A percentile compares a stretch with the other conserved stretches of the same genome.
These are phyloP conservation scores for Brachionus manjavacas DNA, from an alignment of 1,140 invertebrate genomes.

Conservation along the genomic window DNA sequence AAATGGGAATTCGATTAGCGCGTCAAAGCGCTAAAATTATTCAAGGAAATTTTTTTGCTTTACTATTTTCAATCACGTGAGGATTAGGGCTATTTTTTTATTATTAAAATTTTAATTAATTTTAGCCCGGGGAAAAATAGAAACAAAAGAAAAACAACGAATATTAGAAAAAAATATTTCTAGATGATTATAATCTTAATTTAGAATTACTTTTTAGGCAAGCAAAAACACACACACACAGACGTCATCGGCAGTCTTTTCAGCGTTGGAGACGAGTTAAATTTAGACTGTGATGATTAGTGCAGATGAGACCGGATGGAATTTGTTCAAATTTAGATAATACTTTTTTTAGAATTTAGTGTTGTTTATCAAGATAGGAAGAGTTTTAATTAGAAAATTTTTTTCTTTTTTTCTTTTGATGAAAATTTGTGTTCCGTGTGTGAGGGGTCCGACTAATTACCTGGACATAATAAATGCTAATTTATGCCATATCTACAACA, in stretches of 20 bases:
- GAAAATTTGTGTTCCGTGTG: background rate
- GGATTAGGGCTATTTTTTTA: constrained; percentile 40
- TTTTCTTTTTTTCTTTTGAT: too few relatives aligned
- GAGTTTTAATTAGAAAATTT: background rate
- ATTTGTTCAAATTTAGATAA: background rate
- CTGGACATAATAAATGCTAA: background rate
- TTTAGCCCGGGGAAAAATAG: constrained; percentile 32
- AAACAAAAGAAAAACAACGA: background rate
- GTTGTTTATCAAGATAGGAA: background rate
- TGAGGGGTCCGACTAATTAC: background rate
- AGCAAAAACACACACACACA: background rate
- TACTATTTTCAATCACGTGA: constrained; percentile 35
- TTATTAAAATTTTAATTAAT: constrained; percentile 35
- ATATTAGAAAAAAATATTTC: constrained; percentile 8
- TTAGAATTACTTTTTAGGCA: background rate
- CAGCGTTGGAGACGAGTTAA: too few relatives aligned
- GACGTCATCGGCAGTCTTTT: too few relatives aligned
- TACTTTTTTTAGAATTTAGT: background rate
- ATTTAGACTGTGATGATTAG: too few relatives aligned
- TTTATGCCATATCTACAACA: background rate
- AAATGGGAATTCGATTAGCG: background rate
- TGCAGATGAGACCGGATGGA: background rate
- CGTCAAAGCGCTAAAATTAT: background rate
- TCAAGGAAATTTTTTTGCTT: background rate
- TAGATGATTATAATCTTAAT: constrained; percentile 24